These are phyloP conservation scores for Panthera uncia DNA, from an alignment of 2,113 vertebrate species.

Conservation along the genomic window DNA sequence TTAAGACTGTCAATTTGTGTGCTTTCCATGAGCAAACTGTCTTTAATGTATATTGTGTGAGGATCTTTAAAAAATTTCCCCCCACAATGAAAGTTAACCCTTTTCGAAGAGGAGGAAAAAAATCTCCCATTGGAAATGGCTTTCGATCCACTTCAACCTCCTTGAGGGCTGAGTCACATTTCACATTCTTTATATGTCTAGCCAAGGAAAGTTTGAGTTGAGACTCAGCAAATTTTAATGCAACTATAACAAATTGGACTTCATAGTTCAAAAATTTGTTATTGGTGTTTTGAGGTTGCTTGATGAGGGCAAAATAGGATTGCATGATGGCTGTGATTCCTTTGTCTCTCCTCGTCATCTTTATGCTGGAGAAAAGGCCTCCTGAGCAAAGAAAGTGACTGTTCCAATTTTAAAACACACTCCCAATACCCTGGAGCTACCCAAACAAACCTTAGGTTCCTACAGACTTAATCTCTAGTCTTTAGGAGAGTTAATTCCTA, in stretches of 20 bases:
- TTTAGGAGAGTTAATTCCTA: not conserved
- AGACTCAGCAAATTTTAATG: not conserved
- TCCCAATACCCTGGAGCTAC: not conserved
- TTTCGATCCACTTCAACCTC: not conserved
- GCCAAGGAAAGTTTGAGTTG: not conserved
- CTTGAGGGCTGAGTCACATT: not conserved
- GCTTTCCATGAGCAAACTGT: conserved; percentile 19
- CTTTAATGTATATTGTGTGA: not conserved
- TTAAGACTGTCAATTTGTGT: not conserved
- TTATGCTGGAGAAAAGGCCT: not conserved
- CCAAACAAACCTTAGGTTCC: not conserved
- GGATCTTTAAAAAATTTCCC: not conserved
- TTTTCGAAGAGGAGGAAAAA: not conserved
- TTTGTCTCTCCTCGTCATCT: not conserved
- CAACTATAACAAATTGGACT: not conserved
- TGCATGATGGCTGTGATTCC: not conserved
- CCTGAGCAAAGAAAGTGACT: not conserved
- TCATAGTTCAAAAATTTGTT: not conserved
- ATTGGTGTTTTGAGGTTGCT: not conserved
- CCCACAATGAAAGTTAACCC: not conserved
- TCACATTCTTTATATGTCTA: not conserved
- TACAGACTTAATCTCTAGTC: not conserved
- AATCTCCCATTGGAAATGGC: not conserved
- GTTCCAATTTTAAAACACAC: not conserved
- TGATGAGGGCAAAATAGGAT: not conserved